Base-by-base conservation (phyloP, 2,797 vertebrate species). In the Meriones psammophilus region DNA sequence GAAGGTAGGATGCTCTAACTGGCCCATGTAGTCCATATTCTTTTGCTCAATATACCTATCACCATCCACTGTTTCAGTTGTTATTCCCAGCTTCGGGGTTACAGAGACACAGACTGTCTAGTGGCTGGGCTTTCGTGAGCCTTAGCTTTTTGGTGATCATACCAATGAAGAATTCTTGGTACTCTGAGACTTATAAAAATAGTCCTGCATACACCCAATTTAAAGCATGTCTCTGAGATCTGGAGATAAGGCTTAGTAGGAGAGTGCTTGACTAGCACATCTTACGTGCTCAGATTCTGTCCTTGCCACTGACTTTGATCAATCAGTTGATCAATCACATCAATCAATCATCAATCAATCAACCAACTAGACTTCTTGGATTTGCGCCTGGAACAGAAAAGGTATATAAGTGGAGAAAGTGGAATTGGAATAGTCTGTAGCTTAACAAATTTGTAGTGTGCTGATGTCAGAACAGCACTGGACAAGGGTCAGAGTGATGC, bases 311-410 rank as follows among this genome's bases (percentile, higher is more conserved):
- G 36, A 28, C 8, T 30, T 58, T 18, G 17, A 42, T 84, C 36
- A 46, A 64, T 42, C 14, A 42, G 18, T 54, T 24, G 17, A 64
- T 28, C 13, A 28, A 62, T 17, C 50, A 50, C 50, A 50, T 50
- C n/a, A 80, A 60, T 14, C 54, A 60, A 36, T 6, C 56, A 26
- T 3, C 22, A 9, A 28, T 4, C 22, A 30, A 17, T 17, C 14
- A 12, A 42, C 42, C 42, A 83, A 18, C 39, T 58, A 42, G 62
- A 42, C 9, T 8, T 83, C 91, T 83, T 20, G 26, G 33, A 79
- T 62, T 96, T 39, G 54, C 36, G 86, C 68, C 86, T 73, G 6
- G 39, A 88, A 81, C 7, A 85, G 71, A 56, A 90, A 68, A 86
- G 76, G 18, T 9, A 86, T 54, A 56, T 77, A 42, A 42, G 39